Conservation (phyloP, 2,888 invertebrate species). For the Apotomis capreana region DNA sequence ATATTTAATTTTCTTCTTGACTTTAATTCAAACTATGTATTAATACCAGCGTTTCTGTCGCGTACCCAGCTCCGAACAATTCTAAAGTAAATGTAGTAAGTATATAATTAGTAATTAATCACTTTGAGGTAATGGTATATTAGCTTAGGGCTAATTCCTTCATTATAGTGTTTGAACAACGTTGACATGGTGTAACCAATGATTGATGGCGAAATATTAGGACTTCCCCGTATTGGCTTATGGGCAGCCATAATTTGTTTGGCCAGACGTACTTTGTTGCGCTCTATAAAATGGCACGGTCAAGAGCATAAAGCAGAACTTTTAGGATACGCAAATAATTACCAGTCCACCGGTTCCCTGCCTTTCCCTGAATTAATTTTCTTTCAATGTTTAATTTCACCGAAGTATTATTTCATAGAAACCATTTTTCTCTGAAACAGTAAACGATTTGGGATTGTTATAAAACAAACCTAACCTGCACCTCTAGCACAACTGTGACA, state of each 20-base stretch:
- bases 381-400: no score
- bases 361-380: no score
- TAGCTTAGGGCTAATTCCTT: conserved; percentile 16
- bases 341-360: no score
- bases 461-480: no score
- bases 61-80: neutral
- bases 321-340: neutral
- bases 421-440: no score
- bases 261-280: neutral
- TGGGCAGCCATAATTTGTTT: conserved; percentile 1
- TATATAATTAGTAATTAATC: conserved; percentile 31
- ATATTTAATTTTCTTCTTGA: no score
- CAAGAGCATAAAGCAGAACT: neutral
- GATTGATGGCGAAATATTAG: conserved; percentile 19
- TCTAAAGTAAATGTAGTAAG: conserved; percentile 17
- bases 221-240: conserved; percentile 9
- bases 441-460: no score
- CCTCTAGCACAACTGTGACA: no score
- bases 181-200: conserved; percentile 7
- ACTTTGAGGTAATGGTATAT: conserved; percentile 23
- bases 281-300: neutral
- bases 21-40: no score
- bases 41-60: neutral
- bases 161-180: conserved; percentile 23
- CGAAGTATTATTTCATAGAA: no score